phyloP scores from a whole-genome alignment of 2,888 invertebrate species.

The Flexamia atlantica region DNA sequence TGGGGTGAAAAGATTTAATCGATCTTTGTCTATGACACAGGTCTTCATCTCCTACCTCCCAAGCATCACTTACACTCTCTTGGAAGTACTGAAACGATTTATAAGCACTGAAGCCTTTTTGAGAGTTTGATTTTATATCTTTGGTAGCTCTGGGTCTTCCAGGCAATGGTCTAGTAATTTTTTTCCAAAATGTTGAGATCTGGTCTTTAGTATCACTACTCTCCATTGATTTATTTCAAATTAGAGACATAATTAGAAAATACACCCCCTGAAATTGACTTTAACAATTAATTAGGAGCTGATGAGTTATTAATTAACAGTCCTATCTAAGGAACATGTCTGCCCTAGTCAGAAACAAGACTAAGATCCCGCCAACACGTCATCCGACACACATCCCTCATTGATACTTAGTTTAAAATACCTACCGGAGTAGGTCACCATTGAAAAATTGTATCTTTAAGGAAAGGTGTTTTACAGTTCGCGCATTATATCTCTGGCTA shows the following conservation, averaged over 20 bases:
- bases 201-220: background rate
- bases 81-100: slow-evolving; percentile 96
- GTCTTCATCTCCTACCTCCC: slow-evolving; percentile 96
- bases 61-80: slow-evolving; percentile 97
- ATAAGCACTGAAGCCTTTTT: slow-evolving; percentile 77
- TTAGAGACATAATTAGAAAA: background rate
- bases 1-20: background rate
- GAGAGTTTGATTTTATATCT: slow-evolving; percentile 75
- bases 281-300: too few relatives aligned
- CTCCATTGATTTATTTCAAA: background rate
- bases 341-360: too few relatives aligned
- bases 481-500: too few relatives aligned
- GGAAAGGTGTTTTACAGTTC: too few relatives aligned
- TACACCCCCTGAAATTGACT: background rate
- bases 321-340: too few relatives aligned
- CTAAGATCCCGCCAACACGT: too few relatives aligned
- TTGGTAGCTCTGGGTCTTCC: slow-evolving; percentile 84
- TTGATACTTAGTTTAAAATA: too few relatives aligned
- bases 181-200: slow-evolving; percentile 7
- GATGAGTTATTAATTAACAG: too few relatives aligned
- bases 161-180: background rate
- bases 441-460: too few relatives aligned
- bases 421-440: too few relatives aligned
- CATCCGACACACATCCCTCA: too few relatives aligned
- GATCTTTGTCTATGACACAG: slow-evolving; percentile 62